Evolutionary conservation across 2,888 invertebrate species (phyloP).

Genomic region (Biston betularia): DNA sequence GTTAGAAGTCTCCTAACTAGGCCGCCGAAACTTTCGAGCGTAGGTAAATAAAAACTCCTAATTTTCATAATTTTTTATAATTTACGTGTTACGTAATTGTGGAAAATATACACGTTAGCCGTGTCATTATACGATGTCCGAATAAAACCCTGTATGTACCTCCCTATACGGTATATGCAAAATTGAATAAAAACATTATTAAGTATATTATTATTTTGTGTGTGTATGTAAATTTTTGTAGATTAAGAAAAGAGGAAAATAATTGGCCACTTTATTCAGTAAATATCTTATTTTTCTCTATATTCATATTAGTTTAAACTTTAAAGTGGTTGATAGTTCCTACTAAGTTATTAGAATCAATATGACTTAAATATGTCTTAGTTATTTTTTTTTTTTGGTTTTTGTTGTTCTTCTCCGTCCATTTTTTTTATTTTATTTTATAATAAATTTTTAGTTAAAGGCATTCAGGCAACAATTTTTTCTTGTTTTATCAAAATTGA

Average conservation of each 20-base stretch:
- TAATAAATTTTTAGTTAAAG: not conserved
- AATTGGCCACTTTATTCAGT: conserved; percentile 63
- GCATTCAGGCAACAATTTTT: not conserved
- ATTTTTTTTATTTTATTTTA: conserved; percentile 22
- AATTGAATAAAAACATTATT: too few relatives aligned
- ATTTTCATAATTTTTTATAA: too few relatives aligned
- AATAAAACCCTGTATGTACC: too few relatives aligned
- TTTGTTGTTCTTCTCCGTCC: conserved; percentile 34
- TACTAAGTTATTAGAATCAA: conserved; percentile 62
- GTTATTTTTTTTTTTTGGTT: conserved; percentile 23
- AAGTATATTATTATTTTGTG: conserved; percentile 30
- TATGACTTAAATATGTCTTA: conserved; percentile 17
- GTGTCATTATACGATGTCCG: too few relatives aligned
- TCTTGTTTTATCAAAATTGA: conserved; percentile 8
- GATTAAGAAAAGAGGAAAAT: conserved; percentile 56
- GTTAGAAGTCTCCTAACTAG: too few relatives aligned
- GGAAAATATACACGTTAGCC: too few relatives aligned
- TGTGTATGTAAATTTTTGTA: conserved; percentile 44
- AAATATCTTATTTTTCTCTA: conserved; percentile 51
- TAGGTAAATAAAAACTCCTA: too few relatives aligned
- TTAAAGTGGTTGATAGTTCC: conserved; percentile 79
- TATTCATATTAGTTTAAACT: conserved; percentile 53
- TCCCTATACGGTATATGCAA: too few relatives aligned
- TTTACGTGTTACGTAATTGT: too few relatives aligned
- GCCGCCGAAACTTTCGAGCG: too few relatives aligned